These are phyloP conservation scores for Ischnus inquisitorius DNA, from an alignment of 2,888 invertebrate genomes.

Conservation along the genomic window DNA sequence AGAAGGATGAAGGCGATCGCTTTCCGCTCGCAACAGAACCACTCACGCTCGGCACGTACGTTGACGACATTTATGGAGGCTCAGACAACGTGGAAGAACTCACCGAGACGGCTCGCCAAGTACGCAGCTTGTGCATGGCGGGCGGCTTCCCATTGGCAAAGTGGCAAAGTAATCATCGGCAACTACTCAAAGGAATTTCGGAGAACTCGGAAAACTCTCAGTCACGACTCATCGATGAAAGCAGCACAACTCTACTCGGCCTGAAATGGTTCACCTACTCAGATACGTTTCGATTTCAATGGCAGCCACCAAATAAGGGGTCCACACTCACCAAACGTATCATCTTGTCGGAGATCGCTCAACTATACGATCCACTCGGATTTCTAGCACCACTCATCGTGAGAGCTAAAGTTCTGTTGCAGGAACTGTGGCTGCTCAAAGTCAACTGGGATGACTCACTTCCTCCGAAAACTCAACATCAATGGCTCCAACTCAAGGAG, in stretches of 20 bases:
- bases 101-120: not conserved
- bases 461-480: not conserved
- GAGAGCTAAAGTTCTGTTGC: conserved; percentile 23
- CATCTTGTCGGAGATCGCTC: not conserved
- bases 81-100: too few species aligned
- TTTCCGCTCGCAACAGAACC: conserved; percentile 38
- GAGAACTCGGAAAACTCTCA: not conserved
- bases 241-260: too few species aligned
- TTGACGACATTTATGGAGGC: conserved; percentile 10
- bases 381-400: too few species aligned
- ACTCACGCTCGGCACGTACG: not conserved
- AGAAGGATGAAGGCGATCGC: conserved; percentile 24
- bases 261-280: too few species aligned
- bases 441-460: conserved; percentile 14
- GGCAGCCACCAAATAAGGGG: not conserved
- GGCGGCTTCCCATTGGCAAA: conserved; percentile 50
- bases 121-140: not conserved
- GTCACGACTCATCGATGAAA: not conserved
- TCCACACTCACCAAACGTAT: not conserved
- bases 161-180: conserved; percentile 17
- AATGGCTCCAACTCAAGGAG: too few species aligned
- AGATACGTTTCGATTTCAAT: not conserved
- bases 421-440: not conserved
- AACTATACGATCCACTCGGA: conserved; percentile 14
- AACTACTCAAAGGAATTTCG: not conserved